These are phyloP conservation scores for Tetragonula carbonaria DNA, from an alignment of 2,888 invertebrate genomes.

Conservation along the genomic window DNA sequence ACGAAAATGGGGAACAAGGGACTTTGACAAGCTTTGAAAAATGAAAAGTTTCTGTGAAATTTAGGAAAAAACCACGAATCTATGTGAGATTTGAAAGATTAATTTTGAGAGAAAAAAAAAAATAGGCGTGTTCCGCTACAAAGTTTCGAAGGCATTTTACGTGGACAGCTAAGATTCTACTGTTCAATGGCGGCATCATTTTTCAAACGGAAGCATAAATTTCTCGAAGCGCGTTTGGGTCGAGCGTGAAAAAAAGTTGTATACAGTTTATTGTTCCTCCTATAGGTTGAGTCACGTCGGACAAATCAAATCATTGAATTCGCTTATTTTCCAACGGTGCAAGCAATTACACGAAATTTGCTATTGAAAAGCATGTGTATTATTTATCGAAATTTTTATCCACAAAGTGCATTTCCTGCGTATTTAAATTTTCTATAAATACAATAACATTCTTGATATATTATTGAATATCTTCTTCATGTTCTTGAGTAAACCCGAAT, in stretches of 20 bases:
- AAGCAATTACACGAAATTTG: slow-evolving; percentile 12
- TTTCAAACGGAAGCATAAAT: slow-evolving; percentile 49
- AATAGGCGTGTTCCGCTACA: not conserved
- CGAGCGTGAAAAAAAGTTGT: slow-evolving; percentile 21
- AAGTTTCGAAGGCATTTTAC: not conserved
- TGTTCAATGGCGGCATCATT: slow-evolving; percentile 10
- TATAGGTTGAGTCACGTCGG: slow-evolving; percentile 38
- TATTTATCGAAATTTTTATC: slow-evolving; percentile 23
- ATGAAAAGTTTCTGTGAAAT: not conserved
- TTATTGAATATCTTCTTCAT: no score
- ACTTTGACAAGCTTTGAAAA: not conserved
- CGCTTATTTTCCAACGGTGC: slow-evolving; percentile 11
- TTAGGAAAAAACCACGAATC: not conserved
- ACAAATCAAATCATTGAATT: slow-evolving; percentile 23
- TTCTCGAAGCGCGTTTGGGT: slow-evolving; percentile 16
- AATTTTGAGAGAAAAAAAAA: not conserved
- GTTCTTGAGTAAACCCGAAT: no score
- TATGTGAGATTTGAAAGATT: not conserved
- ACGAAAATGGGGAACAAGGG: not conserved
- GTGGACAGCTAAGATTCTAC: slow-evolving; percentile 5
- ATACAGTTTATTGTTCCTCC: slow-evolving; percentile 41
- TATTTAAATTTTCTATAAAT: not conserved
- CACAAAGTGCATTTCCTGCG: not conserved
- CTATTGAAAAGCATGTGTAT: not conserved
- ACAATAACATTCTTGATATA: no score